Base-by-base conservation (phyloP, 2,113 vertebrate genomes). In the Salminus brasiliensis region DNA sequence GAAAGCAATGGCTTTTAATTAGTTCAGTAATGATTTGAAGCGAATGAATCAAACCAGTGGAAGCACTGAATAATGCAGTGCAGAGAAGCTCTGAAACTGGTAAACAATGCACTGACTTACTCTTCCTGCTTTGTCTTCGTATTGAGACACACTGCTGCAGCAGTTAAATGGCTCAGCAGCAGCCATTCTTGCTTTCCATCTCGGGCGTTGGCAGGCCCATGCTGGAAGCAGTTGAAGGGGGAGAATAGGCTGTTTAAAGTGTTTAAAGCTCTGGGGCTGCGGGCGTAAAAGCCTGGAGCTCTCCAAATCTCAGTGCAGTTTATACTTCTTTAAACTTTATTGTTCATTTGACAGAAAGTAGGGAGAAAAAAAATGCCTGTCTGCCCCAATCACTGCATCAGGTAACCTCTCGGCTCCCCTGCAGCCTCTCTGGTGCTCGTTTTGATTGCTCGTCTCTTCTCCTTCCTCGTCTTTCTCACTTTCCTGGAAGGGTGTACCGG, bases 401-500 rank as follows among this genome's bases (percentile, higher is more conserved):
- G 11, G 27, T 30, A 30, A 25, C 23, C 53, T 23, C 27, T 47
- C 12, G 21, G 47, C 52, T 60, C 16, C 47, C 47, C 12, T 12
- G 60, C 23, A 43, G 30, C 16, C 65, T 27, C 29, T 52, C 2
- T 67, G 80, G 69, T 62, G 66, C 43, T 79, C 47, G 72, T 52
- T 74, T 52, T 59, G 10, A 62, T 70, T 73, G 32, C n/a, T 52
- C n/a, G 47, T 66, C 39, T 60, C 49, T 25, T 39, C 36, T 59
- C 57, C 75, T 34, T 78, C 12, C 21, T 25, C 36, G 59, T 39
- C 52, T 30, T 30, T 76, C 76, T 29, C 65, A 32, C 59, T 55
- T 67, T 63, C 63, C 12, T 72, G 78, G 76, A 79, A 84, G 43
- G 41, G 23, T 2, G 4, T 16, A 29, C 52, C 2, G n/a, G 57